Evolutionary conservation across 2,888 invertebrate genomes (phyloP).

Genomic region (Drosophila austrosaltans): DNA sequence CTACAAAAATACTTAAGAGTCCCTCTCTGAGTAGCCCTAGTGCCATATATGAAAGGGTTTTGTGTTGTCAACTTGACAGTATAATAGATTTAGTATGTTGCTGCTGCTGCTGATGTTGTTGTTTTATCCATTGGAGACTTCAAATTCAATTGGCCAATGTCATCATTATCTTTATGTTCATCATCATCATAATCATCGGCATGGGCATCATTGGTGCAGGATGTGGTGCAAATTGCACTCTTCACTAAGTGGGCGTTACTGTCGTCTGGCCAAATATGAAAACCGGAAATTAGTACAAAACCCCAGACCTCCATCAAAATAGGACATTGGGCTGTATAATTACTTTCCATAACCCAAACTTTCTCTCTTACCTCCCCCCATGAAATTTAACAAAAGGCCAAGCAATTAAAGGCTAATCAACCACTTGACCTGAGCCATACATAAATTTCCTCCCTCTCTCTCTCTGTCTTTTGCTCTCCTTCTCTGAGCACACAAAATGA

Average conservation of each 20-base stretch:
- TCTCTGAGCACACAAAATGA: slow-evolving; percentile 35
- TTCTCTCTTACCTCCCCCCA: slow-evolving; percentile 44
- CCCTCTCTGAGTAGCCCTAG: slow-evolving; percentile 4
- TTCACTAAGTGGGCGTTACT: slow-evolving; percentile 62
- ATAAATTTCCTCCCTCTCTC: slow-evolving; percentile 18
- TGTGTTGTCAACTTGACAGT: slow-evolving; percentile 66
- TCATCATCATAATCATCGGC: slow-evolving; percentile 22
- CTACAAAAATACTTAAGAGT: background rate
- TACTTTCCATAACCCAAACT: slow-evolving; percentile 48
- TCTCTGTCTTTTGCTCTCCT: background rate
- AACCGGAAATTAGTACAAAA: slow-evolving; percentile 74
- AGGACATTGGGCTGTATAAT: slow-evolving; percentile 65
- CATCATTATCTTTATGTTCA: slow-evolving; percentile 39
- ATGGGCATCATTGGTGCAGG: slow-evolving; percentile 43
- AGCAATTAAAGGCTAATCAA: slow-evolving; percentile 77
- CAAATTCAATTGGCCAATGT: slow-evolving; percentile 57
- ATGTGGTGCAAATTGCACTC: slow-evolving; percentile 71
- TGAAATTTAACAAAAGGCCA: slow-evolving; percentile 70
- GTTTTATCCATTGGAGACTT: slow-evolving; percentile 52
- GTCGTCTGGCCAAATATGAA: slow-evolving; percentile 76
- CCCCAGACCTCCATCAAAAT: slow-evolving; percentile 51
- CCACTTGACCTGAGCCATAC: slow-evolving; percentile 54
- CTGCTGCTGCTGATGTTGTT: slow-evolving; percentile 46
- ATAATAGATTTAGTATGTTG: slow-evolving; percentile 78
- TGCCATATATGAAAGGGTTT: background rate